These are phyloP conservation scores for Amniataba percoides DNA, from an alignment of 2,797 vertebrate genomes.

Conservation along the genomic window DNA sequence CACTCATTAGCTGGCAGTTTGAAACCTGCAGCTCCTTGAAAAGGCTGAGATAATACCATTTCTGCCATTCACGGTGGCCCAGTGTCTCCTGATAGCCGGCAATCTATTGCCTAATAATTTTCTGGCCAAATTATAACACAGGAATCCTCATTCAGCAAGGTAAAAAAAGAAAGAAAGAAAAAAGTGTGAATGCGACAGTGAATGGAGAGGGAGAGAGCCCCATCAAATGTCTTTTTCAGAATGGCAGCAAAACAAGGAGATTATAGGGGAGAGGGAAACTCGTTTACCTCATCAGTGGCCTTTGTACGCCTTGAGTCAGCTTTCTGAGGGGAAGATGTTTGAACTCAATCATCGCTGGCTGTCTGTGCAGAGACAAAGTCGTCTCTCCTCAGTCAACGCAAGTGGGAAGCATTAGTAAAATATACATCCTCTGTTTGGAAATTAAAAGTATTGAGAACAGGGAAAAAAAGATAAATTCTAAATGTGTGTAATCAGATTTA, in stretches of 20 bases:
- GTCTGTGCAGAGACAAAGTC: slow-evolving; percentile 22
- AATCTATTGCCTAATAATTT: slow-evolving; percentile 80
- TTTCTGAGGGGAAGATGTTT: slow-evolving; percentile 59
- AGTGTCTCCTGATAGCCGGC: slow-evolving; percentile 73
- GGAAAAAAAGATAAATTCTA: background rate
- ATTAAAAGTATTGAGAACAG: background rate
- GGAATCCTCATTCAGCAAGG: slow-evolving; percentile 66
- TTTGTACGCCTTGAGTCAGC: slow-evolving; percentile 73
- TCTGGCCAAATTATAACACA: slow-evolving; percentile 77
- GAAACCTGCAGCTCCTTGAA: slow-evolving; percentile 77
- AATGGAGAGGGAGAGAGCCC: slow-evolving; percentile 43
- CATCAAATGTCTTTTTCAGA: slow-evolving; percentile 49
- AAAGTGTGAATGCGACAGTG: slow-evolving; percentile 55
- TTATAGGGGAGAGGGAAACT: slow-evolving; percentile 62
- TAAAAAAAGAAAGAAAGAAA: background rate
- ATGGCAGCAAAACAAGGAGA: slow-evolving; percentile 72
- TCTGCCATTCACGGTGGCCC: slow-evolving; percentile 62
- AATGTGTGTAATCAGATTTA: background rate
- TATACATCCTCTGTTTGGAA: background rate
- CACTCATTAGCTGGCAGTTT: slow-evolving; percentile 82
- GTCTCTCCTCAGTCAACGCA: background rate
- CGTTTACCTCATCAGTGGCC: slow-evolving; percentile 75
- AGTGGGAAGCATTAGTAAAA: slow-evolving; percentile 18
- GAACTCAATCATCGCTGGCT: slow-evolving; percentile 60
- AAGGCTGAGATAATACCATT: slow-evolving; percentile 75